Conservation (phyloP, 2,888 invertebrate species). For the Chaetogeoica ovagalla region DNA sequence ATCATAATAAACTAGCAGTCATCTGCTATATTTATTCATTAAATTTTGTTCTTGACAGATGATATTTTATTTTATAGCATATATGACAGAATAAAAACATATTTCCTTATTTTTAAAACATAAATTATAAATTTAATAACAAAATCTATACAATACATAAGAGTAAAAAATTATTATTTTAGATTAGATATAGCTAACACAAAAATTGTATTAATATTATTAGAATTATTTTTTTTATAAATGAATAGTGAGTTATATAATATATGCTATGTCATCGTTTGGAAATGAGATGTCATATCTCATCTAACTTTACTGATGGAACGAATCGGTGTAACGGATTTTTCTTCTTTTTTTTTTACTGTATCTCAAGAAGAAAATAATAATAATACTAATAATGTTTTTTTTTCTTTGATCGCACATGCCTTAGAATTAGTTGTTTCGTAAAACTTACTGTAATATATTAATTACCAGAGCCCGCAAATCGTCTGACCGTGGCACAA, state of each 20-base stretch:
- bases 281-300: slow-evolving; percentile 22
- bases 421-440: slow-evolving; percentile 36
- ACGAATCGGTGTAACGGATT: slow-evolving; percentile 47
- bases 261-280: slow-evolving; percentile 10
- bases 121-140: no score
- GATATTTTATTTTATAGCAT: no score
- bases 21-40: no score
- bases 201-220: no score
- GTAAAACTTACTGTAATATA: slow-evolving; percentile 31
- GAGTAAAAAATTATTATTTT: background rate
- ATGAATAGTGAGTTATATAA: slow-evolving; percentile 1
- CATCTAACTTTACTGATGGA: slow-evolving; percentile 9
- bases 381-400: no score
- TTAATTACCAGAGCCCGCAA: slow-evolving; percentile 18
- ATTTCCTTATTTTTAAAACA: no score
- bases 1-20: no score
- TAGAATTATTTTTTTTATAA: slow-evolving; percentile 1
- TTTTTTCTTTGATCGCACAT: background rate
- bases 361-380: slow-evolving; percentile 24
- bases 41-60: no score
- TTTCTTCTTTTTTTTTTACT: slow-evolving; percentile 27
- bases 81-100: no score
- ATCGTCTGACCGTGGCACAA: slow-evolving; percentile 24
- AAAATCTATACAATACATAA: background rate
- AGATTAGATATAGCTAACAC: background rate